Evolutionary conservation across 2,797 vertebrate genomes (phyloP), one percentile per base, ranked within the genome.

Genomic region (Rhabdophis nuchalis): DNA sequence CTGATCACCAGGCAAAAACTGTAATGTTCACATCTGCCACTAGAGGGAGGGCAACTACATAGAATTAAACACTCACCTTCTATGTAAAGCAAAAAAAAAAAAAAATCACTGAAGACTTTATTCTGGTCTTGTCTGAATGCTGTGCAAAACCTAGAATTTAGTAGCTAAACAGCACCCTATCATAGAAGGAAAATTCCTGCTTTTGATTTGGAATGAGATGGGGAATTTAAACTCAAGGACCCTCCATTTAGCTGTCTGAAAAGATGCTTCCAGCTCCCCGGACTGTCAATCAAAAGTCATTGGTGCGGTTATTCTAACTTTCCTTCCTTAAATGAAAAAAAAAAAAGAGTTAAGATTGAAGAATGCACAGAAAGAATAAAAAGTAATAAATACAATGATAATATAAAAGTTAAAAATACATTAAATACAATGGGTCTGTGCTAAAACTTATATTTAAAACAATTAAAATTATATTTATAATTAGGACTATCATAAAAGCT

Each of bases 31-130:
- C 87, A 95, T 95, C 86, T 0, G 95, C 94, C 98, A 95, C 97
- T 96, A 98, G 98, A 98, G 98, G 98, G 98, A 97, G 97, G 61
- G 85, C 97, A 96, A 98, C 97, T 98, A 98, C 98, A 94, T 92
- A 94, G 92, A 97, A 98, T 98, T 96, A 20, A 13, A 91, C 2
- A 13, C 3, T 18, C 57, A 6, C 29, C 1, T 60, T 27, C 20
- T 50, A 36, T 82, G 56, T 85, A 46, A 25, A 52, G 41, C 4
- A 52, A 82, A 12, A 61, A 60, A 16, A 50, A n/a, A n/a, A 29
- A 58, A 60, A 16, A 50, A 50, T 91, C 64, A 58, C 23, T 10
- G 53, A 72, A 20, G 41, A 36, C 23, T 88, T 82, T 61, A 60
- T 61, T 82, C n/a, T 58, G 13, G 32, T 72, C 29, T 32, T 60